phyloP scores from a whole-genome alignment of 1,140 invertebrate genomes.

The Drosophila nebulosa region DNA sequence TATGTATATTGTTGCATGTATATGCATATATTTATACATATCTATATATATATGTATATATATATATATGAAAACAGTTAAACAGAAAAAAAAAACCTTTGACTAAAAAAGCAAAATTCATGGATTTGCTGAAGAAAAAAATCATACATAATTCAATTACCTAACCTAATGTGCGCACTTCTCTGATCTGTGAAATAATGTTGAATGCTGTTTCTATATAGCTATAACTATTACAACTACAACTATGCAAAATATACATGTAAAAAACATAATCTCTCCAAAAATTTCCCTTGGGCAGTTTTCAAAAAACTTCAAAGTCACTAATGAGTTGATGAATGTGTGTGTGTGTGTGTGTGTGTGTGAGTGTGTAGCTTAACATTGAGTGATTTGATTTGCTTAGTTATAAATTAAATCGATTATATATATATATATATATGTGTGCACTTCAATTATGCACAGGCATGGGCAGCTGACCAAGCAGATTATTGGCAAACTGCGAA shows the following conservation, averaged over 20 bases:
- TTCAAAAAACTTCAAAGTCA: slow-evolving; percentile 75
- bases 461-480: slow-evolving; percentile 86
- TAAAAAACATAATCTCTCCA: slow-evolving; percentile 67
- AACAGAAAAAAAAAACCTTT: slow-evolving; percentile 34
- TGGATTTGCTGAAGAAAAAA: slow-evolving; percentile 8
- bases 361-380: slow-evolving; percentile 1
- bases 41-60: not conserved
- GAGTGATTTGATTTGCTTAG: not conserved
- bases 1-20: slow-evolving; percentile 15
- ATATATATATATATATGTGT: not conserved
- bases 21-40: not conserved
- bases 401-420: not conserved
- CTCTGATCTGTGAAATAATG: slow-evolving; percentile 2
- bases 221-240: slow-evolving; percentile 19
- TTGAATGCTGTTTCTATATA: slow-evolving; percentile 26
- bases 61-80: slow-evolving; percentile 3
- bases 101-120: slow-evolving; percentile 43
- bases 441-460: slow-evolving; percentile 83
- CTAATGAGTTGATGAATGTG: slow-evolving; percentile 8
- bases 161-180: slow-evolving; percentile 1
- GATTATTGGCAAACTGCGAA: slow-evolving; percentile 95
- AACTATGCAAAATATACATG: slow-evolving; percentile 54
- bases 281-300: slow-evolving; percentile 66
- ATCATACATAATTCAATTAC: slow-evolving; percentile 24
- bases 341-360: slow-evolving; percentile 7